Base-by-base conservation (phyloP, 2,113 vertebrate species). In the Narcine bancroftii region DNA sequence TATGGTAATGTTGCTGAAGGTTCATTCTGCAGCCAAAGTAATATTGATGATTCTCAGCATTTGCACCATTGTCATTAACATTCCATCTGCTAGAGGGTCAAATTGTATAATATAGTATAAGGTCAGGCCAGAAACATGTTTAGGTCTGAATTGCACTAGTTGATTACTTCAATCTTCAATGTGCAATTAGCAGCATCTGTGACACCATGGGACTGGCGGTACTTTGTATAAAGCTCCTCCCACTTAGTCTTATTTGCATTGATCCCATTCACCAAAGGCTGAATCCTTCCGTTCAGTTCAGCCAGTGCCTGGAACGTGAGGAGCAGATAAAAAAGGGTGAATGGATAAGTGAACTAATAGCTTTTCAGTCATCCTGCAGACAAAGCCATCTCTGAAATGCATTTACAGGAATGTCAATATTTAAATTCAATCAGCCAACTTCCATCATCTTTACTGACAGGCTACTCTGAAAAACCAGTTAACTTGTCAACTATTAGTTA, bases 251-350 rank as follows among this genome's bases (percentile, higher is more conserved):
- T 93, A 93, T 97, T 97, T 92, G 95, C 95, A 36, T 95, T 95
- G n/a, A 97, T 96, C 79, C 93, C 96, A 63, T 97, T 95, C 21
- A 94, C 93, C 96, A 97, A 97, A 4, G 96, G 96, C 94, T 96
- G 95, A 92, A 97, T 93, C 93, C 96, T 96, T 93, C 94, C 95
- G 94, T 96, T 97, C 72, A 96, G 93, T 92, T 95, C 95, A 92
- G 95, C 93, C 94, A 97, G 93, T 72, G 95, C 93, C 96, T 97
- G 89, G 81, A 50, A 85, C 26, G 93, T 9, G 81, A 26, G 63
- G 9, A 66, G 63, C 7, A 91, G 63, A 91, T 47, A 91, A 91
- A 91, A n/a, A 91, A 91, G 36, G 53, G 4, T 45, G 42, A 71
- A 11, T 91, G 63, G 26, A 69, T 91, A 21, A 91, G 63, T 36